Percentiles rank a stretch among this genome's conserved stretches.
Evolutionary conservation across 2,888 invertebrate genomes (phyloP).

Genomic region (Drosophila meridiana): DNA sequence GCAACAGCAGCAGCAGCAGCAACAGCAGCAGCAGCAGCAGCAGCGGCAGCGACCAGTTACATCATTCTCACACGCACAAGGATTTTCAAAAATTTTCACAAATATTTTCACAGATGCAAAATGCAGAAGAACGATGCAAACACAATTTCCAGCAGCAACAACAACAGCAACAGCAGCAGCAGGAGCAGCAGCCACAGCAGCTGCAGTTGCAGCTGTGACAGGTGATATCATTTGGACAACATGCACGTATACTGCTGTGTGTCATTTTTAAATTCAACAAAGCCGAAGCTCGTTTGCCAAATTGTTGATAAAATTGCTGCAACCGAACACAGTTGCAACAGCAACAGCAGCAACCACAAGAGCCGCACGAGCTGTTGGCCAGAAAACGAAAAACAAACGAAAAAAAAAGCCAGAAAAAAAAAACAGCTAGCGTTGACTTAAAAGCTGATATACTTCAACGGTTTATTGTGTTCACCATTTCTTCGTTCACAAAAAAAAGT

Average conservation of each 20-base stretch:
- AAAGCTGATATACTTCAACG: constrained; percentile 23
- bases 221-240: constrained; percentile 9
- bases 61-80: constrained; percentile 4
- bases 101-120: constrained; percentile 10
- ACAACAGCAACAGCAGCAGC: background rate
- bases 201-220: background rate
- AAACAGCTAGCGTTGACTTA: constrained; percentile 34
- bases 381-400: background rate
- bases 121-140: constrained; percentile 4
- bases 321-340: constrained; percentile 4
- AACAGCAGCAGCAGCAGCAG: background rate
- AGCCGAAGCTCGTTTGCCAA: constrained; percentile 12
- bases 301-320: constrained; percentile 13
- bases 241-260: constrained; percentile 1
- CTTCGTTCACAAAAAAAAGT: background rate
- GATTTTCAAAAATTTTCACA: constrained; percentile 11
- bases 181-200: background rate
- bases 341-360: constrained; percentile 2
- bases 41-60: background rate
- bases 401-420: background rate
- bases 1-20: background rate
- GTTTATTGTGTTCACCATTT: background rate
- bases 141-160: constrained; percentile 12
- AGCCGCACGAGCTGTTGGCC: constrained; percentile 19
- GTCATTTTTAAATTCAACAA: constrained; percentile 9